phyloP scores from a whole-genome alignment of 2,113 vertebrate species.

The Leptocoma aspasia region DNA sequence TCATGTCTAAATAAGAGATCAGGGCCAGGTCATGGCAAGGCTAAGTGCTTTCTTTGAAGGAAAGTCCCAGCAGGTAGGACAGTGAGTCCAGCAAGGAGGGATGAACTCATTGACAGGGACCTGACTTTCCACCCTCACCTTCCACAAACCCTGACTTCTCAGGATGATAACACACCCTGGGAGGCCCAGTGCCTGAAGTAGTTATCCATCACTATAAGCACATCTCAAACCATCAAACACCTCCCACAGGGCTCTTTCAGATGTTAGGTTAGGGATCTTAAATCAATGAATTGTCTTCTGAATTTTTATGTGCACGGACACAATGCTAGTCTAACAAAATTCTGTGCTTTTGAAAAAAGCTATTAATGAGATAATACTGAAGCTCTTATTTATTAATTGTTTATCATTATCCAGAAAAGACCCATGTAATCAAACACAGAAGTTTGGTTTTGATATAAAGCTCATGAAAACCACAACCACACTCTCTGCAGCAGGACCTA shows the following conservation, averaged over 20 bases:
- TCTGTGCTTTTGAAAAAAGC: neutral
- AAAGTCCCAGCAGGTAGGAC: neutral
- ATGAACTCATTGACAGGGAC: accelerated
- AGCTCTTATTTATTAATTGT: neutral
- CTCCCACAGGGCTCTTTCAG: neutral
- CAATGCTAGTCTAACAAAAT: neutral
- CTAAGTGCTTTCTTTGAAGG: neutral
- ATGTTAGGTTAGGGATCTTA: neutral
- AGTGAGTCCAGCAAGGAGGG: neutral
- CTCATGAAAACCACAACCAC: neutral
- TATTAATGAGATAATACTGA: neutral
- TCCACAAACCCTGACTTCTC: accelerated
- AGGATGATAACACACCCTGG: neutral
- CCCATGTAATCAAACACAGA: neutral
- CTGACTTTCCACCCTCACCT: neutral
- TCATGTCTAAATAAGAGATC: neutral
- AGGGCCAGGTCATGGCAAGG: neutral
- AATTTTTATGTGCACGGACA: neutral
- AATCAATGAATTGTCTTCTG: neutral
- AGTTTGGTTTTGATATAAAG: neutral
- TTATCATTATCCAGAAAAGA: neutral
- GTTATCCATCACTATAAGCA: neutral
- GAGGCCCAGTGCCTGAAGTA: neutral
- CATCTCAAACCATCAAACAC: neutral
- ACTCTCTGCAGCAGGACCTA: neutral